These are phyloP conservation scores for Phytoseiulus persimilis DNA, from an alignment of 2,888 invertebrate genomes.

Conservation along the genomic window DNA sequence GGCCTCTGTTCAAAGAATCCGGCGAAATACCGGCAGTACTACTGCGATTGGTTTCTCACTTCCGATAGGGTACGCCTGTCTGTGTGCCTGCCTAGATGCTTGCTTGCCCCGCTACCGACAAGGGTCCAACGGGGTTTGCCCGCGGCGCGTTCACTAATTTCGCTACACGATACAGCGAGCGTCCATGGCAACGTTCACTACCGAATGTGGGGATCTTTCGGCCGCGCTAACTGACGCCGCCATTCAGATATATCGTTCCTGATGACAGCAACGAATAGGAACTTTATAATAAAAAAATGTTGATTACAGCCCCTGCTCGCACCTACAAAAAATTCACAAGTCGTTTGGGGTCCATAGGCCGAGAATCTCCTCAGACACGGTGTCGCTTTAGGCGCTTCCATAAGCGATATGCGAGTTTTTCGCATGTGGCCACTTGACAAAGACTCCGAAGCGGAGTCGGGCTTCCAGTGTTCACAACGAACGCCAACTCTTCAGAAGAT, in stretches of 20 bases:
- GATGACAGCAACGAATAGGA: neutral
- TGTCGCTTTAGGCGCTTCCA: neutral
- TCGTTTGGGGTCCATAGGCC: neutral
- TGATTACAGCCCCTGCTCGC: neutral
- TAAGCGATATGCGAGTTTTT: neutral
- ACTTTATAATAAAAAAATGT: neutral
- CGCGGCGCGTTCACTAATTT: neutral
- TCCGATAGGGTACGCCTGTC: neutral
- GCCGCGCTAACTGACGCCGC: neutral
- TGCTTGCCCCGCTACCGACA: neutral
- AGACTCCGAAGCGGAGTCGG: too few relatives aligned
- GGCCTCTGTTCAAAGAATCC: conserved; percentile 5
- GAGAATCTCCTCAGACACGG: neutral
- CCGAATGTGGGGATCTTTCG: neutral
- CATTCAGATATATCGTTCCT: neutral
- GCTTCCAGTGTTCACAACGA: too few relatives aligned
- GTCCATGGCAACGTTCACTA: neutral
- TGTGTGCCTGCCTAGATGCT: neutral
- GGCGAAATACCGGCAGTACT: neutral
- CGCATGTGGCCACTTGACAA: neutral
- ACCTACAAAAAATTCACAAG: neutral
- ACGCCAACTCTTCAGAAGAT: too few relatives aligned
- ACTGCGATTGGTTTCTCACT: neutral
- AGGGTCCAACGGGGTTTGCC: neutral
- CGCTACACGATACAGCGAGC: neutral